A percentile compares a stretch with the other conserved stretches of the same genome.
Conservation (phyloP, 2,888 invertebrate species). For the Adelphocoris suturalis region DNA sequence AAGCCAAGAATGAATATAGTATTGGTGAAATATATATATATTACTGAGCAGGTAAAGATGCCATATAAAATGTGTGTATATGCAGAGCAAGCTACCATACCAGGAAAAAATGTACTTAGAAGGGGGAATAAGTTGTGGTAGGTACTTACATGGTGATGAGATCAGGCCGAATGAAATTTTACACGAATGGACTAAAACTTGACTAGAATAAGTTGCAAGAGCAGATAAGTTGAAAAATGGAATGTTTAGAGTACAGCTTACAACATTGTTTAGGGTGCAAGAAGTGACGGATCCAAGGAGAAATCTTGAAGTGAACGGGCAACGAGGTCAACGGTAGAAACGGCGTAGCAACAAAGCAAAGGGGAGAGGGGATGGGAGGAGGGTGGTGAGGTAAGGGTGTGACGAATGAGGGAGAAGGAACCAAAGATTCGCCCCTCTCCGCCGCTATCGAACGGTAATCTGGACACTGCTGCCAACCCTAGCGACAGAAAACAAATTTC, state of each 20-base stretch:
- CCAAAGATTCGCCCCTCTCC: neutral
- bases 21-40: too few species aligned
- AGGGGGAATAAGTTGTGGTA: too few species aligned
- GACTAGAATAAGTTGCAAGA: conserved; percentile 6
- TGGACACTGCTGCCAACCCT: neutral
- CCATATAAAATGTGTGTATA: too few species aligned
- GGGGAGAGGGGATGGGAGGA: neutral
- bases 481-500: neutral
- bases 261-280: neutral
- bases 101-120: too few species aligned
- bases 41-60: too few species aligned
- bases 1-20: too few species aligned
- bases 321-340: too few species aligned
- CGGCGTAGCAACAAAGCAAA: too few species aligned
- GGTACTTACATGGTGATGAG: conserved; percentile 16
- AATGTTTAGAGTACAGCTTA: neutral
- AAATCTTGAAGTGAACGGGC: neutral
- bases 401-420: neutral
- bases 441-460: neutral
- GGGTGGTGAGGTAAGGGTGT: neutral
- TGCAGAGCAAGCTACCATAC: too few species aligned
- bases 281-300: neutral
- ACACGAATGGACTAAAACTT: neutral
- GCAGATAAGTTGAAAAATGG: neutral
- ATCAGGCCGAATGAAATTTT: neutral